Base-by-base conservation (phyloP, 2,113 vertebrate genomes). In the Heteronetta atricapilla region DNA sequence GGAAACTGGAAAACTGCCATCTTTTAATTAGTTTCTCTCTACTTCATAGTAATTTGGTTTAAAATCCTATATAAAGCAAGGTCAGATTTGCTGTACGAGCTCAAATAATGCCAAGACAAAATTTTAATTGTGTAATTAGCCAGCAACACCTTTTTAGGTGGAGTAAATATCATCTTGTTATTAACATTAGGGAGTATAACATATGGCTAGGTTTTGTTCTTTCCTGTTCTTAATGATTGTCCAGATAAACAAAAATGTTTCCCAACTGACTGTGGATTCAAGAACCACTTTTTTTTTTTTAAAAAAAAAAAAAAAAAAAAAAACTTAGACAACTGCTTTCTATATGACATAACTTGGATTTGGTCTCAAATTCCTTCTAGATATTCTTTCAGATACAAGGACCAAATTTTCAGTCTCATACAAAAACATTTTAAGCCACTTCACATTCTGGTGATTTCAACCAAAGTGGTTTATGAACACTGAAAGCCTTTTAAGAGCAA, bases 21-120 rank as follows among this genome's bases (percentile, higher is more conserved):
- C 74, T 92, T 93, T 89, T 96, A 98, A 97, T 96, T 95, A 97
- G 93, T 91, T 91, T 58, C 42, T 89, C 59, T 78, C 53, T 62
- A 62, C 83, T 95, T 92, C 58, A 44, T 48, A 59, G 81, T 72
- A 96, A 92, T 87, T 67, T 38, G 36, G 53, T 93, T 93, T 89
- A 89, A 96, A 95, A 69, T 82, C 88, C 88, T 95, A 58, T 89
- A 91, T 89, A 89, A 85, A 22, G 1, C 63, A 82, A 88, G 50
- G 90, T 94, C 92, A 80, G 7, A 7, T 93, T 94, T 93, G 44
- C 42, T 89, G 94, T 92, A 70, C 34, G 84, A 93, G 77, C 42
- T 60, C 64, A 90, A 88, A 56, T 82, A 95, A 97, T 92, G 89
- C 69, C 74, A 91, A 96, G 92, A 29, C 55, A 90, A 86, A 81